Conservation (phyloP, 2,888 invertebrate genomes). For the Gastracanthus pulcherrimus region DNA sequence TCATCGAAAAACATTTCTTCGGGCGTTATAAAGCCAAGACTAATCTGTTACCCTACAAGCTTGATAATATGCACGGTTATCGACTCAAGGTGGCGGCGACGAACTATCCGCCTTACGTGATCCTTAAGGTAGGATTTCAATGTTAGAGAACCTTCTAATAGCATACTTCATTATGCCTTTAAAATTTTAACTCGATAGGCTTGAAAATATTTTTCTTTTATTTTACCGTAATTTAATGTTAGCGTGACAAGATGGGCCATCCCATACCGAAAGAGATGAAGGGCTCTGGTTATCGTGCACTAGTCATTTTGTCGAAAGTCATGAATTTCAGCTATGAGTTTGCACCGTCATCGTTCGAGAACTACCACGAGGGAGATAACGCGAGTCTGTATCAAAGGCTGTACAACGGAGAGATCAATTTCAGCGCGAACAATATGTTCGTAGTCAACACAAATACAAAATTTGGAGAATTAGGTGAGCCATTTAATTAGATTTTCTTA, state of each 20-base stretch:
- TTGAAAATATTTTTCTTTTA: too few relatives aligned
- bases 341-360: background rate
- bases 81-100: background rate
- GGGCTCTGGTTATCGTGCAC: background rate
- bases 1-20: background rate
- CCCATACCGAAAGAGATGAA: background rate
- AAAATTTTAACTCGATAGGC: too few relatives aligned
- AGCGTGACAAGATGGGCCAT: slow-evolving; percentile 1
- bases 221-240: too few relatives aligned
- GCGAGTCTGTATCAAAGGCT: background rate
- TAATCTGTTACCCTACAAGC: background rate
- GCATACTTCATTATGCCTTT: too few relatives aligned
- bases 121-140: too few relatives aligned
- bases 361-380: background rate
- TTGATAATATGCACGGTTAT: background rate
- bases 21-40: background rate
- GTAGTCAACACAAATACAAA: background rate
- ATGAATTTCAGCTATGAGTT: slow-evolving; percentile 26
- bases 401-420: slow-evolving; percentile 4
- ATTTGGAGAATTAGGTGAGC: background rate
- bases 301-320: background rate
- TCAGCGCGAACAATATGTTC: slow-evolving; percentile 17
- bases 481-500: background rate
- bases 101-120: slow-evolving; percentile 20
- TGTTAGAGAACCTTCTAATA: too few relatives aligned